Conservation (phyloP, 2,888 invertebrate species). For the Crematogaster levior region DNA sequence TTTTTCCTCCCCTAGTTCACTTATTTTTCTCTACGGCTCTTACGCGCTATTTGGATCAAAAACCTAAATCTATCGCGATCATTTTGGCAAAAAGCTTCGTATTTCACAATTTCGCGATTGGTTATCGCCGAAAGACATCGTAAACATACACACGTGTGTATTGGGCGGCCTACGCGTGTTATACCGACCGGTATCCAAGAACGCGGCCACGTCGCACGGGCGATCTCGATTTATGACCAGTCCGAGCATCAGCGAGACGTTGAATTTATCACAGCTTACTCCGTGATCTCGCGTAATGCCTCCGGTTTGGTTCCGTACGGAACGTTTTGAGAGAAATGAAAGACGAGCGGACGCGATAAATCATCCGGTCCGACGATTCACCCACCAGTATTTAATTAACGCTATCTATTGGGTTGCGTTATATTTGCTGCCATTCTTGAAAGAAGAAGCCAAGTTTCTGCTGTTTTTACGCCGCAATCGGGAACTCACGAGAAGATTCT, state of each 20-base stretch:
- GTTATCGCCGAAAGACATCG: conserved; percentile 67
- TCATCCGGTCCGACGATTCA: conserved; percentile 39
- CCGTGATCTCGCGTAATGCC: conserved; percentile 46
- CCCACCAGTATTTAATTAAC: conserved; percentile 53
- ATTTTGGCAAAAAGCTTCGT: conserved; percentile 42
- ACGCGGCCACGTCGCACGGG: conserved; percentile 68
- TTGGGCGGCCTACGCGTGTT: conserved; percentile 52
- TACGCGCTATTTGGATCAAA: background rate
- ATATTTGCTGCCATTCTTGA: conserved; percentile 20
- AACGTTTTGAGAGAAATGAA: conserved; percentile 41
- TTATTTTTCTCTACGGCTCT: background rate
- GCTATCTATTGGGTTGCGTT: conserved; percentile 33
- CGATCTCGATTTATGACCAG: conserved; percentile 77
- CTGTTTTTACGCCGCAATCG: background rate
- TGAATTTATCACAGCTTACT: conserved; percentile 73
- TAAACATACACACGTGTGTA: conserved; percentile 65
- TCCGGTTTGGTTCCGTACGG: conserved; percentile 60
- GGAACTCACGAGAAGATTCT: background rate
- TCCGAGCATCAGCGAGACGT: conserved; percentile 70
- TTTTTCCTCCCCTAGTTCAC: background rate
- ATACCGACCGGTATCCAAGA: conserved; percentile 70
- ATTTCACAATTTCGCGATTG: conserved; percentile 61
- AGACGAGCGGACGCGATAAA: conserved; percentile 24
- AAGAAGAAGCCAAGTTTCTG: background rate
- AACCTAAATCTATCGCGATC: conserved; percentile 18